These are phyloP conservation scores for Melinaea menophilus DNA, from an alignment of 2,888 invertebrate species.

Conservation along the genomic window DNA sequence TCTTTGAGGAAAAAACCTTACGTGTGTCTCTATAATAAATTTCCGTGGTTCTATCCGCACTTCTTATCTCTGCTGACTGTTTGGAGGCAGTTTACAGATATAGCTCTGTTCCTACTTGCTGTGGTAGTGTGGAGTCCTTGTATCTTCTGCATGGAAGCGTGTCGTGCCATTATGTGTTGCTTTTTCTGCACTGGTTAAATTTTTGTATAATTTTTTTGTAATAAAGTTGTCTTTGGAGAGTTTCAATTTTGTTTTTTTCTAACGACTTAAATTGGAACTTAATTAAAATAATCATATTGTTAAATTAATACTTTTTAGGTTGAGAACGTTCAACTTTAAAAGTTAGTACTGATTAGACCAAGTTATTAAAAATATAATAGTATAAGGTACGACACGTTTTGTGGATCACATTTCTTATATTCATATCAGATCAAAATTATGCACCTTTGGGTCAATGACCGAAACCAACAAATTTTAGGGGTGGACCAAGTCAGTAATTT, in stretches of 20 bases:
- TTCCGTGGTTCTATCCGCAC: constrained; percentile 54
- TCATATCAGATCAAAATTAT: constrained; percentile 23
- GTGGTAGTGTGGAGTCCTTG: constrained; percentile 56
- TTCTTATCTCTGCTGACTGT: constrained; percentile 41
- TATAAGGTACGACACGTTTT: constrained; percentile 1
- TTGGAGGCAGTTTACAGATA: constrained; percentile 45
- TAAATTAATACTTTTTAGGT: not conserved
- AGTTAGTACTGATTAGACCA: too few species aligned
- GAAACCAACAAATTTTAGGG: constrained; percentile 38
- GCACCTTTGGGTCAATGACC: constrained; percentile 43
- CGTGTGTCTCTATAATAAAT: constrained; percentile 42
- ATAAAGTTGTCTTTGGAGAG: constrained; percentile 17
- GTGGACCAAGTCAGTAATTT: constrained; percentile 24
- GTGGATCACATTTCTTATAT: too few species aligned
- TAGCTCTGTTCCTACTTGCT: constrained; percentile 47
- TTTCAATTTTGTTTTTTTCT: constrained; percentile 2
- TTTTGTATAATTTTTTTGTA: constrained; percentile 12
- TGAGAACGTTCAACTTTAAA: not conserved
- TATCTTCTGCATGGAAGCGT: constrained; percentile 46
- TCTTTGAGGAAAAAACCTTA: constrained; percentile 46
- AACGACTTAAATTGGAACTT: too few species aligned
- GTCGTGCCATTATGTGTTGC: constrained; percentile 45
- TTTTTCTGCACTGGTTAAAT: constrained; percentile 42
- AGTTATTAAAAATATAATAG: too few species aligned
- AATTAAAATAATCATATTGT: constrained; percentile 11